phyloP scores from a whole-genome alignment of 2,888 invertebrate genomes.

The Pollenia amentaria region DNA sequence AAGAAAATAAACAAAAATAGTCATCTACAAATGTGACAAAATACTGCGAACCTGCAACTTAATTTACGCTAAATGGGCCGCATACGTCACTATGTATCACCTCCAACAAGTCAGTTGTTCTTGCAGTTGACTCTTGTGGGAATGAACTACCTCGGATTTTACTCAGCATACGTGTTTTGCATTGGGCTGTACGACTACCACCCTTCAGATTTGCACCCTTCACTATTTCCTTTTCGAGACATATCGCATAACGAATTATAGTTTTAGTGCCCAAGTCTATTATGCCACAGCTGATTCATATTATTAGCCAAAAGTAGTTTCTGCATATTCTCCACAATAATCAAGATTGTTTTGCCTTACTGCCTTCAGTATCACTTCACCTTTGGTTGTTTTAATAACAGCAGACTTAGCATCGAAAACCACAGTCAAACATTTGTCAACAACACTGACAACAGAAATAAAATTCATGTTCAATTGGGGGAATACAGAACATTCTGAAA shows the following conservation, averaged over 20 bases:
- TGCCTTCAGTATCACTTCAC: conserved; percentile 45
- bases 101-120: too few species aligned
- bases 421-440: conserved; percentile 68
- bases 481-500: conserved; percentile 71
- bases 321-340: conserved; percentile 12
- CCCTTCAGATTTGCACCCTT: conserved; percentile 34
- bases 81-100: conserved; percentile 59
- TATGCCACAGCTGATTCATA: conserved; percentile 46
- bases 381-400: conserved; percentile 32
- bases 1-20: conserved; percentile 55
- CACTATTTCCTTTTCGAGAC: conserved; percentile 25
- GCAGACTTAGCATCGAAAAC: conserved; percentile 58
- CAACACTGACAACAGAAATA: conserved; percentile 70
- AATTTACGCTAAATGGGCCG: conserved; percentile 46
- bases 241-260: conserved; percentile 37
- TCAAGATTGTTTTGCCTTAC: conserved; percentile 31
- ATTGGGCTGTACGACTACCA: background rate
- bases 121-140: conserved; percentile 31
- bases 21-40: conserved; percentile 61
- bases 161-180: conserved; percentile 15
- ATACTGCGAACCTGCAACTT: conserved; percentile 50
- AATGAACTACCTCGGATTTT: conserved; percentile 26
- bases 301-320: conserved; percentile 9
- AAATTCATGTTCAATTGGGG: conserved; percentile 67
- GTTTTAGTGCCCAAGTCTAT: conserved; percentile 55